These are phyloP conservation scores for Chloroceryle aenea DNA, from an alignment of 2,113 vertebrate genomes.

Conservation along the genomic window DNA sequence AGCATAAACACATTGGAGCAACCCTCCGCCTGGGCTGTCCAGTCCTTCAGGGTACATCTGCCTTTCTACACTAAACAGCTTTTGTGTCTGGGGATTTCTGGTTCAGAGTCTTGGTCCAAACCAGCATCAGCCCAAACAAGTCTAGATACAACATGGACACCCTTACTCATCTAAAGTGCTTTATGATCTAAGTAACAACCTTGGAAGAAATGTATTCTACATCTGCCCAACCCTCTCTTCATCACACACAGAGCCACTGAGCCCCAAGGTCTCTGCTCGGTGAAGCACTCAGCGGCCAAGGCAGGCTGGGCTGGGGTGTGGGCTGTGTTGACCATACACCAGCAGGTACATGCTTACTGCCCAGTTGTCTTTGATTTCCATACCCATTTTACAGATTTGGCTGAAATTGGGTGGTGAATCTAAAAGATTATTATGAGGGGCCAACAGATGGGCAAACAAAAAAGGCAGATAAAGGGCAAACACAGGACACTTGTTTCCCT, in stretches of 20 bases:
- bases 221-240: background rate
- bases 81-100: background rate
- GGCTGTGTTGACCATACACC: background rate
- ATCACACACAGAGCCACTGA: background rate
- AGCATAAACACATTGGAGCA: background rate
- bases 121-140: background rate
- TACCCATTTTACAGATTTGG: background rate
- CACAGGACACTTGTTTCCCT: background rate
- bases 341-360: accelerated
- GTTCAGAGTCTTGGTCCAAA: background rate
- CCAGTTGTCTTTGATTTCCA: background rate
- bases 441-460: background rate
- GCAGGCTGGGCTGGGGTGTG: accelerated
- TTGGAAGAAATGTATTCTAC: background rate
- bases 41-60: background rate
- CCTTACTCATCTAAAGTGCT: background rate
- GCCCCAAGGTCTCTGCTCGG: background rate
- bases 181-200: background rate
- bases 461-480: background rate
- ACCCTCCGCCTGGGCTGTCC: background rate
- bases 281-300: background rate
- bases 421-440: background rate
- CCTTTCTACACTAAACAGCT: background rate
- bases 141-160: background rate
- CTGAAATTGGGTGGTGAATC: background rate